Percentiles rank a stretch among this genome's conserved stretches.
Conservation (phyloP, 1,140 invertebrate genomes). For the Thaumatotibia leucotreta region DNA sequence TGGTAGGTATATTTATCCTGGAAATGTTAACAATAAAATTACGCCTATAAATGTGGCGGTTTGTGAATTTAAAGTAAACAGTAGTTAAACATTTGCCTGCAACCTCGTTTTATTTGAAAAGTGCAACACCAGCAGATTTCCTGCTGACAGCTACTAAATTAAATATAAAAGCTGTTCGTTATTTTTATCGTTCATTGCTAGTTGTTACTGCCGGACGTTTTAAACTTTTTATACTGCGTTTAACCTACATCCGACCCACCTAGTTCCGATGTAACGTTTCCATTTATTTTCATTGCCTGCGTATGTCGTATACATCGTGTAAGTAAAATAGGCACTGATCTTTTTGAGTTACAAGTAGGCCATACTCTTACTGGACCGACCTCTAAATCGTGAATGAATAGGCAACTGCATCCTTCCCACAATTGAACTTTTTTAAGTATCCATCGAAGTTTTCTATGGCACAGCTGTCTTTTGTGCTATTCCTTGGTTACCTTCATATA, state of each 20-base stretch:
- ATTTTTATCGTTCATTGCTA: slow-evolving; percentile 9
- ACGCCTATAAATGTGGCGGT: neutral
- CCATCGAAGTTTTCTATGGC: neutral
- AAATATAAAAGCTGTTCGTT: neutral
- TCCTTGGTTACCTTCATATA: neutral
- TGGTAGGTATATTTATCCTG: neutral
- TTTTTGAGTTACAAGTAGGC: neutral
- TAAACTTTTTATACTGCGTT: slow-evolving; percentile 6
- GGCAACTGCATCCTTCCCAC: neutral
- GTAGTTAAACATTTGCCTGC: neutral
- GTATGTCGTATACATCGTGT: neutral
- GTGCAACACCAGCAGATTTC: neutral
- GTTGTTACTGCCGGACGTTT: neutral
- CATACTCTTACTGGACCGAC: neutral
- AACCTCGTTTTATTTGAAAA: neutral
- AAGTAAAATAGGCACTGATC: neutral
- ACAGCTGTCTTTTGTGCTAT: neutral
- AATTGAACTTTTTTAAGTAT: too few species aligned
- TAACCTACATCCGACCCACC: slow-evolving; percentile 3
- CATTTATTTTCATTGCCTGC: neutral
- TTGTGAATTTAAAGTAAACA: neutral
- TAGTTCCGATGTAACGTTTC: slow-evolving; percentile 4
- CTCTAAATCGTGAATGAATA: neutral
- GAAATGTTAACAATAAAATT: neutral
- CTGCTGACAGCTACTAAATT: neutral